Evolutionary conservation across 2,888 invertebrate species (phyloP), one percentile per base, ranked within the genome.

Genomic region (Eumacrocentrus americanus): DNA sequence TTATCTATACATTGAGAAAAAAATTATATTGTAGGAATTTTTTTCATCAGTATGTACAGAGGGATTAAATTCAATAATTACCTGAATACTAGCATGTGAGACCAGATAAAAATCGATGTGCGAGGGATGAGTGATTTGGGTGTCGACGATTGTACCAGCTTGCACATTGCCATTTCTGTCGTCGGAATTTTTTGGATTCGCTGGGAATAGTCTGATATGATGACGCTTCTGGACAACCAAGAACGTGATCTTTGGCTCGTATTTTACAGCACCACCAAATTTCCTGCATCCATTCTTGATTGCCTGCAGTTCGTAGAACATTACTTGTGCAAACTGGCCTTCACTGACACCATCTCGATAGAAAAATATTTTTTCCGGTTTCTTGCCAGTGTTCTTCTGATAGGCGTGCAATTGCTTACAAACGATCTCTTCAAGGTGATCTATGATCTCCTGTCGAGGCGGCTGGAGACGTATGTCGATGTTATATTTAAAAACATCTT

Each of bases 101-200:
- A n/a, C n/a, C n/a, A n/a, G n/a, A n/a, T n/a, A n/a, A n/a, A 95
- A 97, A 81, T 97, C 95, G 70, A 92, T 84, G 76, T 95, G 91
- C 1, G 88, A 87, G 0, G 94, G 91, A 81, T 95, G 94, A 0
- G 92, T 92, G 42, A 97, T 95, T 0, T 86, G 83, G 0, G 87
- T 88, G 76, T 96, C 96, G 0, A 96, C 94, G 0, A 92, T 88
- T 0, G 95, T 95, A 0, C 95, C 95, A 0, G 95, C 92, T 3
- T 89, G 88, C 0, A 94, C 93, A 76, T 93, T 94, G 3, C 83
- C 82, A 66, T 88, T 89, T 72, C 82, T 87, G 23, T 88, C 88
- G 52, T 83, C 83, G 0, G 73, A 73, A 56, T 83, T 81, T 2
- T 55, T 61, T 1, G n/a, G 9, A 60, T 79, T n/a, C n/a, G n/a